These are phyloP conservation scores for Microplitis mediator DNA, from an alignment of 1,140 invertebrate genomes.

Conservation along the genomic window DNA sequence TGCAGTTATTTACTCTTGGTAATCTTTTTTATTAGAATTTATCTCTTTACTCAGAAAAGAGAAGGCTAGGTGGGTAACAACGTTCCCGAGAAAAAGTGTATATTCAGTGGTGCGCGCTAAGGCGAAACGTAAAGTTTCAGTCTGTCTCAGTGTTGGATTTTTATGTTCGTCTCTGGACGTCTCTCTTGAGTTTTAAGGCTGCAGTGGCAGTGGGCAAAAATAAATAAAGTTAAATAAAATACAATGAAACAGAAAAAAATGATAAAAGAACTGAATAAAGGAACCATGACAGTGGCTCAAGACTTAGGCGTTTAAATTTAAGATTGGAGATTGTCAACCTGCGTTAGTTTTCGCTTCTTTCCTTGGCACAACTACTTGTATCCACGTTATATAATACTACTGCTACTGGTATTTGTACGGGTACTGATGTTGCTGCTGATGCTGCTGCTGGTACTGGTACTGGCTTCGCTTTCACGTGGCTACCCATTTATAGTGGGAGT, in stretches of 20 bases:
- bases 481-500: conserved; percentile 28
- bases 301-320: not conserved
- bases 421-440: too few species aligned
- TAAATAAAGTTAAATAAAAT: too few species aligned
- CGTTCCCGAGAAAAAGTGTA: too few species aligned
- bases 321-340: not conserved
- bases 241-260: not conserved
- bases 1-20: not conserved
- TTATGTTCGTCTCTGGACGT: not conserved
- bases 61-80: not conserved
- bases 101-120: not conserved
- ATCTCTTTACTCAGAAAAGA: not conserved
- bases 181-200: not conserved
- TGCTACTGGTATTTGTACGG: too few species aligned
- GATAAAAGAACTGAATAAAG: not conserved
- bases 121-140: not conserved
- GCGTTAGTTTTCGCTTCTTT: not conserved
- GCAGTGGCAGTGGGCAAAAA: not conserved
- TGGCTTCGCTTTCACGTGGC: conserved; percentile 22
- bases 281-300: not conserved
- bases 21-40: conserved; percentile 9
- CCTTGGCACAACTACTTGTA: too few species aligned
- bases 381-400: too few species aligned
- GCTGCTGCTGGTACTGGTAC: too few species aligned
- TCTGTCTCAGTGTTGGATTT: not conserved